Conservation (phyloP, 2,113 vertebrate species). For the Suncus etruscus region DNA sequence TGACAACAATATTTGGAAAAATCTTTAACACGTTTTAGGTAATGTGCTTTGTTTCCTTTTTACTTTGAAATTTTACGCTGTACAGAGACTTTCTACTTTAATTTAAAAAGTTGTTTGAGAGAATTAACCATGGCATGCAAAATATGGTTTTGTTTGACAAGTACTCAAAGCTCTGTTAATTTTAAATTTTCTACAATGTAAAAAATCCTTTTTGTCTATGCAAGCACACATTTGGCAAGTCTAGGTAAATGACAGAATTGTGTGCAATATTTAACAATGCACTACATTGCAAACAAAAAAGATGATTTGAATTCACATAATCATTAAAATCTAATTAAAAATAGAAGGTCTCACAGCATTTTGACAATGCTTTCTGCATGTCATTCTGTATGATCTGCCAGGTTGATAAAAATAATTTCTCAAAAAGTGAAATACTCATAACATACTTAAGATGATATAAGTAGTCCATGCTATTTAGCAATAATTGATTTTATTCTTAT, state of each 20-base stretch:
- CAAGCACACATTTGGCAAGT: conserved; percentile 25
- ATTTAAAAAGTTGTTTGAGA: conserved; percentile 14
- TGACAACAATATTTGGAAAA: background rate
- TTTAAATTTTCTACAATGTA: conserved; percentile 42
- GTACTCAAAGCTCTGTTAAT: conserved; percentile 38
- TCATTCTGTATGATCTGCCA: background rate
- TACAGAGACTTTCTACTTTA: conserved; percentile 19
- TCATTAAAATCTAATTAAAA: conserved; percentile 74
- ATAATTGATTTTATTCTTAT: background rate
- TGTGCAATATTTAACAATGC: conserved; percentile 65
- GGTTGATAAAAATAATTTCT: conserved; percentile 50
- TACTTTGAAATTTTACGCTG: background rate
- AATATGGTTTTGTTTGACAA: conserved; percentile 33
- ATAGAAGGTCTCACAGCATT: conserved; percentile 27
- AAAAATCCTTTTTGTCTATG: conserved; percentile 50
- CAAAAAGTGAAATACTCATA: background rate
- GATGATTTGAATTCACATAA: conserved; percentile 27
- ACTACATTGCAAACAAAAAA: conserved; percentile 64
- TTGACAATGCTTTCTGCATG: conserved; percentile 41
- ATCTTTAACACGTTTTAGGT: background rate
- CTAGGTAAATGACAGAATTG: conserved; percentile 55
- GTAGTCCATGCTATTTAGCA: background rate
- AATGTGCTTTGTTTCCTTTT: background rate
- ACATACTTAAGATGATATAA: background rate
- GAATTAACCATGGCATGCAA: background rate